Evolutionary conservation across 2,113 vertebrate genomes (phyloP).

Genomic region (Gallinago paraguaiae): DNA sequence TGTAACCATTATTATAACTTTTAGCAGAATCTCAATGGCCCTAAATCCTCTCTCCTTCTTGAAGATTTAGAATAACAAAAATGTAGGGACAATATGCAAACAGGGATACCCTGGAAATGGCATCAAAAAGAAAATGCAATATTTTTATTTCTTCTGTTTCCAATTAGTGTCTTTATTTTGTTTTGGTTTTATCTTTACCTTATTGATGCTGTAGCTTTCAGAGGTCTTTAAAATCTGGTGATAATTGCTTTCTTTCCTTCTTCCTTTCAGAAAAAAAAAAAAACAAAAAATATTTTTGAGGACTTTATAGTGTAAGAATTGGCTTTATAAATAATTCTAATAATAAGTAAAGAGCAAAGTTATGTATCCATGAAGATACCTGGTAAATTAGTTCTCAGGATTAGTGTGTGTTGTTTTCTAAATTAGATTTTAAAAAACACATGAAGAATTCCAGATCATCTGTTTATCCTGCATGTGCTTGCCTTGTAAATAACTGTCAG

Average conservation of each 20-base stretch:
- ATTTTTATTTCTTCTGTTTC: background rate
- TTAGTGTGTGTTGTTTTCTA: background rate
- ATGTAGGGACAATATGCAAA: background rate
- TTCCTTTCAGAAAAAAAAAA: background rate
- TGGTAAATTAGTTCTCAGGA: background rate
- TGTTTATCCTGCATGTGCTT: background rate
- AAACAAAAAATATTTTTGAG: background rate
- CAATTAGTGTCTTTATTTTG: background rate
- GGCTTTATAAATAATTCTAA: background rate
- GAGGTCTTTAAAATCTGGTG: background rate
- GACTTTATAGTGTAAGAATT: background rate
- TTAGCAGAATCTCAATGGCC: background rate
- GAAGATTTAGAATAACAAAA: background rate
- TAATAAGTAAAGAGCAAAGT: background rate
- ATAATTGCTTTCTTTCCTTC: background rate
- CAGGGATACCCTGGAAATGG: background rate
- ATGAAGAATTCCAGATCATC: background rate
- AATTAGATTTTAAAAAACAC: background rate
- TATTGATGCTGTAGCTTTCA: background rate
- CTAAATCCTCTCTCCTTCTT: background rate
- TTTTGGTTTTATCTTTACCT: background rate
- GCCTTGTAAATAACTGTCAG: background rate
- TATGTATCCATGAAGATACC: background rate
- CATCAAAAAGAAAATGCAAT: background rate
- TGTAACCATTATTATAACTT: background rate